Base-by-base conservation (phyloP, 1,140 invertebrate genomes). In the Bombus terrestris region DNA sequence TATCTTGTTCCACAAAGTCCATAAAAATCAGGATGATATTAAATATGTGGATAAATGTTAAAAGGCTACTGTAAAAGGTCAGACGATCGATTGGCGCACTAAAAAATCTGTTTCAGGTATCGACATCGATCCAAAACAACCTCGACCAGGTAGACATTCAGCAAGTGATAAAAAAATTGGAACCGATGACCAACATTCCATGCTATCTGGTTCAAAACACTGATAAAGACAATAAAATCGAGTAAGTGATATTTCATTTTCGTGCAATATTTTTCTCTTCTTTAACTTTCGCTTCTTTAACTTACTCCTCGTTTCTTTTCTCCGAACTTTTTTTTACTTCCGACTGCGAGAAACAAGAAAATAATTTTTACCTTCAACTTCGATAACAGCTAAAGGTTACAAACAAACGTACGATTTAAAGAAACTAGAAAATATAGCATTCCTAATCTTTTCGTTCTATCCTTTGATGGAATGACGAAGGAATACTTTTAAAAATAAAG, bases 91-190 rank as follows among this genome's bases (percentile, higher is more conserved):
- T 39, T 69, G 18, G 22, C 25, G 6, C 15, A 32, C 4, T 47
- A 5, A 32, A 13, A 43, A 35, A 35, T 74, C 1, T 81, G 66
- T 39, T 72, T 28, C 68, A 94, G 93, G 53, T 90, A 32, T 87
- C 81, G 5, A 13, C 41, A 1, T 43, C 77, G 0, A 81, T 88
- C 1, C 62, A 77, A 43, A 18, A 87, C 0, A 91, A 85, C 53
- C 43, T 88, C 4, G 22, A 83, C 0, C 86, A 80, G 15, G 37
- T 94, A 1, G 90, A 94, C 25, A 57, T 94, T 3, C 75, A 86
- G 39, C 87, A 89, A 10, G 68, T 96, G 1, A 92, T 95, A 32
- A 85, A 94, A 35, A 92, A 92, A n/a, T 91, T 96, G 8, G 90
- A 93, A 22, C 81, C 93, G 41, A 79, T 95, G 53, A 37, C 88